These are phyloP conservation scores for Stenodema calcarata DNA, from an alignment of 2,888 invertebrate species.

Conservation along the genomic window DNA sequence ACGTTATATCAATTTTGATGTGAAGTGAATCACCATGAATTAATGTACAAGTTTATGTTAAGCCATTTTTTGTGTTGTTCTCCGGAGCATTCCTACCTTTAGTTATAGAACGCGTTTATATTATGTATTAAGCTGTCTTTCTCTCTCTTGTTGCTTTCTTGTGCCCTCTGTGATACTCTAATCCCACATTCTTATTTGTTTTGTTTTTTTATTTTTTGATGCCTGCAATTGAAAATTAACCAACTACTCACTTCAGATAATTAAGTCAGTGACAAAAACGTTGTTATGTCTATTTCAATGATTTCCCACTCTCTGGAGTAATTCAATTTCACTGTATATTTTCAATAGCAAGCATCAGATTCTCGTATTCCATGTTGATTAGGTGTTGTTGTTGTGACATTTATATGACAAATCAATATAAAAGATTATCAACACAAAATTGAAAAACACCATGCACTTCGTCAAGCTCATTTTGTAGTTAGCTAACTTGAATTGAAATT, in stretches of 20 bases:
- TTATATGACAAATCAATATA: not conserved
- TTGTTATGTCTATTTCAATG: too few species aligned
- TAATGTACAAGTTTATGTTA: not conserved
- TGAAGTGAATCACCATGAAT: not conserved
- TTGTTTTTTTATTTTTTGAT: conserved; percentile 16
- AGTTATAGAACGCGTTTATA: conserved; percentile 12
- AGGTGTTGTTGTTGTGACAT: not conserved
- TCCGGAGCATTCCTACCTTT: conserved; percentile 13
- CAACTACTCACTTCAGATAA: too few species aligned
- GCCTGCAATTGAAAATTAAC: conserved; percentile 16
- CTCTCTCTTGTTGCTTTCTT: conserved; percentile 71
- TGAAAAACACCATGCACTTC: conserved; percentile 29
- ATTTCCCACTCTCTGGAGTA: too few species aligned
- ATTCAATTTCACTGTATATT: not conserved
- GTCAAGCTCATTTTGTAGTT: conserved; percentile 13
- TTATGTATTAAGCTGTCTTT: conserved; percentile 28
- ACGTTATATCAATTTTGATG: not conserved
- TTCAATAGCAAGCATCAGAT: not conserved
- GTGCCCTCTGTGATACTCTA: conserved; percentile 76
- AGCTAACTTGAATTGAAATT: conserved; percentile 45
- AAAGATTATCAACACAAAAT: not conserved
- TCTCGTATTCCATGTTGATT: not conserved
- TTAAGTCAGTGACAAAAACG: too few species aligned
- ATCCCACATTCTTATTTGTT: conserved; percentile 51
- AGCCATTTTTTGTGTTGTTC: not conserved